Evolutionary conservation across 2,888 invertebrate genomes (phyloP).

Genomic region (Sphecodes monilicornis): DNA sequence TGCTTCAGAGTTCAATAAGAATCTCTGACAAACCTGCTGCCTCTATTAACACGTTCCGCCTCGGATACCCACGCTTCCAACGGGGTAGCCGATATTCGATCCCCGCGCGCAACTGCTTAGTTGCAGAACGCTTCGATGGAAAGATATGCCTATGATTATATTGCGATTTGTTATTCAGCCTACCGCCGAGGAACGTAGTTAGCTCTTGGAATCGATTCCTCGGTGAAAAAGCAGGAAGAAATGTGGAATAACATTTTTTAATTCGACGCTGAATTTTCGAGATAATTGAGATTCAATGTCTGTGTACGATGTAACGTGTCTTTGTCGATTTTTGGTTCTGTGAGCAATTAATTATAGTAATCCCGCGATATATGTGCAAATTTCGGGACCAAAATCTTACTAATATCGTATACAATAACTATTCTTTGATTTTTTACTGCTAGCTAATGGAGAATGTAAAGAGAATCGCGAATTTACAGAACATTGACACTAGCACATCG

Average conservation of each 20-base stretch:
- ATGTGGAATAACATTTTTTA: too few species aligned
- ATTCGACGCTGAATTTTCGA: too few species aligned
- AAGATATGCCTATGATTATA: background rate
- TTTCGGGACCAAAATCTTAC: background rate
- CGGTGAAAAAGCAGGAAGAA: too few species aligned
- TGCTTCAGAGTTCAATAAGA: constrained; percentile 40
- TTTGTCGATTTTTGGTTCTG: too few species aligned
- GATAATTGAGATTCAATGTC: background rate
- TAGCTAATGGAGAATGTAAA: too few species aligned
- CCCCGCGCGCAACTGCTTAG: background rate
- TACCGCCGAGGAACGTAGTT: background rate
- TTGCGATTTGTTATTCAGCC: background rate
- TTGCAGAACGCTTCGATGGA: background rate
- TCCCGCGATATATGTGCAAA: background rate
- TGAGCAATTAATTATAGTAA: background rate
- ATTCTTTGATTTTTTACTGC: too few species aligned
- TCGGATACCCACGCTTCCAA: background rate
- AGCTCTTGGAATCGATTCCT: too few species aligned
- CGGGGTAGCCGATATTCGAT: background rate
- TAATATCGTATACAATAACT: background rate
- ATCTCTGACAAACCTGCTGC: constrained; percentile 20
- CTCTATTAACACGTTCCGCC: constrained; percentile 4
- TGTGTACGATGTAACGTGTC: too few species aligned
- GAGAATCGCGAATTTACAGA: too few species aligned
- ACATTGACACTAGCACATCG: too few species aligned